Conservation (phyloP, 2,113 vertebrate genomes). For the Epinephelus moara region DNA sequence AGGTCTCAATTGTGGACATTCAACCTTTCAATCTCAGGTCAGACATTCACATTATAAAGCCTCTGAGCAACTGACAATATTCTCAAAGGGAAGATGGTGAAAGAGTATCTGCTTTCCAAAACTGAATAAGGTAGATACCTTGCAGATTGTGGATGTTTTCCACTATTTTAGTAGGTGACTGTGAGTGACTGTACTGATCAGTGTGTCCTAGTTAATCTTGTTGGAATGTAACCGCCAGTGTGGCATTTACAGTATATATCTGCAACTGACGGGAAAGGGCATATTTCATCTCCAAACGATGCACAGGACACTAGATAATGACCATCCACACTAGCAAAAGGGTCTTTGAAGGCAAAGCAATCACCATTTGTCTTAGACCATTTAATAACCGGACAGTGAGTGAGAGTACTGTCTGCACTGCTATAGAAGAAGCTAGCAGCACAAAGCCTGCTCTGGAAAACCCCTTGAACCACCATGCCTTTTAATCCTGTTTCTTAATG, state of each 20-base stretch:
- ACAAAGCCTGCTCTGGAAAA: constrained; percentile 50
- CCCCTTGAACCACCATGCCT: constrained; percentile 62
- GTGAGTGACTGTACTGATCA: not conserved
- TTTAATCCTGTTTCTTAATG: constrained; percentile 81
- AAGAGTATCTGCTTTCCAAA: not conserved
- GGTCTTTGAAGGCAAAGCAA: constrained; percentile 49
- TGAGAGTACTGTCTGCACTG: constrained; percentile 31
- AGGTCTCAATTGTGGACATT: not conserved
- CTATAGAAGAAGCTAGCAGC: constrained; percentile 24
- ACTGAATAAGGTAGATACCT: not conserved
- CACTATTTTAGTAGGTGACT: not conserved
- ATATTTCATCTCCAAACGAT: constrained; percentile 35
- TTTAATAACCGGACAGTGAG: constrained; percentile 65
- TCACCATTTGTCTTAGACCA: constrained; percentile 52
- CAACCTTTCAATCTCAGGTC: not conserved
- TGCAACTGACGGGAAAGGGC: not conserved
- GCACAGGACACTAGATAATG: constrained; percentile 35
- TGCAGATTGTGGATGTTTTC: not conserved
- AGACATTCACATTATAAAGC: not conserved
- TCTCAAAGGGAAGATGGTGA: not conserved
- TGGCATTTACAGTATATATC: constrained; percentile 5
- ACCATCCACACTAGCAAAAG: constrained; percentile 34
- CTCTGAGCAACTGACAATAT: not conserved
- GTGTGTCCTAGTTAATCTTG: not conserved
- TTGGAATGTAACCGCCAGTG: not conserved